These are phyloP conservation scores for Trachymyrmex septentrionalis DNA, from an alignment of 1,140 invertebrate genomes.

Conservation along the genomic window DNA sequence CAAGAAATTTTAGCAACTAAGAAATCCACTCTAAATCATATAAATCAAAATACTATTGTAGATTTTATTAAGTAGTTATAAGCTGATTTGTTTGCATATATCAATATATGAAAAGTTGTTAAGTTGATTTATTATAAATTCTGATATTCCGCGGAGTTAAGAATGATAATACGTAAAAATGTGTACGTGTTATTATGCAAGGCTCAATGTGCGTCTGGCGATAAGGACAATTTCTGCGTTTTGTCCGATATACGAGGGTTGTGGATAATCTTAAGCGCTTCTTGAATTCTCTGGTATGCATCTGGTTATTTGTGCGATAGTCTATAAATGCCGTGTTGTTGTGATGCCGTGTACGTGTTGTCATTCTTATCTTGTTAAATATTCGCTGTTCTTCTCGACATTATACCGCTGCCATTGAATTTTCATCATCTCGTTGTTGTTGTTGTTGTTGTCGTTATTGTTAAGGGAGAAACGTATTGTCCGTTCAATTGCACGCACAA, in stretches of 20 bases:
- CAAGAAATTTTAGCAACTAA: neutral
- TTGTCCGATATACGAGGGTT: constrained; percentile 55
- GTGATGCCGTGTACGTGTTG: constrained; percentile 57
- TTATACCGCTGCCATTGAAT: constrained; percentile 62
- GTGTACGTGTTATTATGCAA: neutral
- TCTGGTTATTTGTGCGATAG: constrained; percentile 49
- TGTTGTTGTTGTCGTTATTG: constrained; percentile 68
- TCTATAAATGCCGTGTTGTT: constrained; percentile 59
- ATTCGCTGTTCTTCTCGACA: constrained; percentile 62
- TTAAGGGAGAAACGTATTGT: constrained; percentile 60
- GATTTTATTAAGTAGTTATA: neutral
- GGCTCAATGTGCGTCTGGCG: constrained; percentile 23
- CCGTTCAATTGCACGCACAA: constrained; percentile 51
- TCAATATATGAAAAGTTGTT: neutral
- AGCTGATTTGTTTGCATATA: neutral
- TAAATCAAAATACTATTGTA: constrained; percentile 22
- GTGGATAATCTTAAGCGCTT: constrained; percentile 60
- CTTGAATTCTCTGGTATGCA: constrained; percentile 52
- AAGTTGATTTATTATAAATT: neutral
- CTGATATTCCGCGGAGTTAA: neutral
- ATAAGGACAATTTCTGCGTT: constrained; percentile 47
- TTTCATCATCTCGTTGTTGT: constrained; percentile 61
- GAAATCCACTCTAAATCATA: neutral
- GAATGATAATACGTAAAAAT: neutral
- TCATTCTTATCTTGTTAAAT: constrained; percentile 65